These are phyloP conservation scores for Dicrostonyx torquatus DNA, from an alignment of 2,797 vertebrate genomes.

Conservation along the genomic window DNA sequence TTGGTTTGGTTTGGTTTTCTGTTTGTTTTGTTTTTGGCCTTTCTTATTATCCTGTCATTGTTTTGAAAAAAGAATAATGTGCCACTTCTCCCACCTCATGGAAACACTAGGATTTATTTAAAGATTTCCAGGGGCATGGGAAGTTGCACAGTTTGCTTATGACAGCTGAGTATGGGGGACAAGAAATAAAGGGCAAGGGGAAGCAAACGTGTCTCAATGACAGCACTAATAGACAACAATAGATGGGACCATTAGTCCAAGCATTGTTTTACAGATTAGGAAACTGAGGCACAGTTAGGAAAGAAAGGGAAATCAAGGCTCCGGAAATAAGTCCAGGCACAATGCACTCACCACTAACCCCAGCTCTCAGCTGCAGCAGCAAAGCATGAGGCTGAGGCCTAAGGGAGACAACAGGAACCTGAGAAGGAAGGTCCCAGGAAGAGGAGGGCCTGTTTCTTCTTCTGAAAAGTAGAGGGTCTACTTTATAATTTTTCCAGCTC, in stretches of 20 bases:
- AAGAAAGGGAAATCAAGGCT: neutral
- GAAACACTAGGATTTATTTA: slow-evolving; percentile 62
- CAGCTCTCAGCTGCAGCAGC: neutral
- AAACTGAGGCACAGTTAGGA: neutral
- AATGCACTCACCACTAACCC: neutral
- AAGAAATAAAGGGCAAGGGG: neutral
- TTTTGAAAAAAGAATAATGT: slow-evolving; percentile 48
- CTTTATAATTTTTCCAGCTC: neutral
- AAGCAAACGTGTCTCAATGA: neutral
- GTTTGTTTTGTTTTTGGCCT: slow-evolving; percentile 40
- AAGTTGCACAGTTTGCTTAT: slow-evolving; percentile 18
- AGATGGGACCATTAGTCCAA: neutral
- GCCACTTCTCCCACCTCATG: neutral
- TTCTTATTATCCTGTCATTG: slow-evolving; percentile 43
- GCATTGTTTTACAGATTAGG: neutral
- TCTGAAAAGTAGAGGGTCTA: neutral
- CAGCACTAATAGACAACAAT: neutral
- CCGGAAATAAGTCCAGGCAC: neutral
- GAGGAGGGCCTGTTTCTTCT: neutral
- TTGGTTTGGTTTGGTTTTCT: neutral
- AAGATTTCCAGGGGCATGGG: slow-evolving; percentile 63
- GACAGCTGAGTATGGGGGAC: slow-evolving; percentile 47
- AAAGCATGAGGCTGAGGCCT: neutral
- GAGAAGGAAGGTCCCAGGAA: neutral
- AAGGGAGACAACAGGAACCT: neutral